These are phyloP conservation scores for Ptyas mucosa DNA, from an alignment of 2,113 vertebrate species.

Conservation along the genomic window DNA sequence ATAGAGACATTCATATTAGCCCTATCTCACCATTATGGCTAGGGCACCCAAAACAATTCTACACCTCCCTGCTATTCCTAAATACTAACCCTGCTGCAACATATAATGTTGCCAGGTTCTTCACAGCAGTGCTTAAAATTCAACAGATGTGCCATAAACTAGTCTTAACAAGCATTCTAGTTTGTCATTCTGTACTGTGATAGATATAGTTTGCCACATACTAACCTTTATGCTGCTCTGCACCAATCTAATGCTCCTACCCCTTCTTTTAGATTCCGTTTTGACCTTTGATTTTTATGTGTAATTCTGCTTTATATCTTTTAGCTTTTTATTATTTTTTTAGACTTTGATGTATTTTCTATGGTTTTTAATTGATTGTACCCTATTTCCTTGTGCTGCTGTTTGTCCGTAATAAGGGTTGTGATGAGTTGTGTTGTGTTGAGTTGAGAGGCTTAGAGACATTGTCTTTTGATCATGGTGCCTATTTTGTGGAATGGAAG, in stretches of 20 bases:
- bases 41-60: not conserved
- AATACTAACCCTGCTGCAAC: not conserved
- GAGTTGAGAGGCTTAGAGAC: not conserved
- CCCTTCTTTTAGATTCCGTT: too few relatives aligned
- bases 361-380: too few relatives aligned
- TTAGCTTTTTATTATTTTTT: too few relatives aligned
- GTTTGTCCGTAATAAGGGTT: too few relatives aligned
- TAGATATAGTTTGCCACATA: not conserved
- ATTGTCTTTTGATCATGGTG: not conserved
- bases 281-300: too few relatives aligned
- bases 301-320: too few relatives aligned
- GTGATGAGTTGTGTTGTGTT: too few relatives aligned
- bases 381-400: too few relatives aligned
- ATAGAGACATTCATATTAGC: not conserved
- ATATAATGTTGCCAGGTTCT: not conserved
- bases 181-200: not conserved
- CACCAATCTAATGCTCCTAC: not conserved
- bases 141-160: not conserved
- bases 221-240: not conserved
- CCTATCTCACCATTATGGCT: not conserved
- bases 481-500: not conserved
- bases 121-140: not conserved
- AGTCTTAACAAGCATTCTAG: not conserved
- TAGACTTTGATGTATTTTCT: too few relatives aligned
- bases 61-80: not conserved